Percentiles rank a stretch among this genome's conserved stretches.
Evolutionary conservation across 1,140 invertebrate genomes (phyloP).

Genomic region (Bombus consobrinus): DNA sequence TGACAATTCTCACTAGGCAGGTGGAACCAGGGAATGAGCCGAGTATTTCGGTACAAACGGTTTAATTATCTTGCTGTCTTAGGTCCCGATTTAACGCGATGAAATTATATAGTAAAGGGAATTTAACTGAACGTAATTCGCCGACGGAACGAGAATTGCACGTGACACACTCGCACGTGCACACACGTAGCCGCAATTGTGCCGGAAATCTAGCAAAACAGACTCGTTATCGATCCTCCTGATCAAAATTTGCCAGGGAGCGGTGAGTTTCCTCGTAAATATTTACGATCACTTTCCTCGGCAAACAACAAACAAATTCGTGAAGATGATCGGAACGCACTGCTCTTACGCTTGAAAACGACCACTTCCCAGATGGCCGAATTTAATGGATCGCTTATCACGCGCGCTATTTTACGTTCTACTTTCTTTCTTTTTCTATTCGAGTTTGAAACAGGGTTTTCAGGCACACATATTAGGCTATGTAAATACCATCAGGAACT

Average conservation of each 20-base stretch:
- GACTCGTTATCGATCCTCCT: background rate
- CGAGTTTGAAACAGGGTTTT: background rate
- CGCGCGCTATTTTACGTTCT: background rate
- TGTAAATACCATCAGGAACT: constrained; percentile 9
- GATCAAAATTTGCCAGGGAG: background rate
- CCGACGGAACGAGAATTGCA: constrained; percentile 16
- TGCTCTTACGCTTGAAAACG: background rate
- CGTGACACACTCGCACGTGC: background rate
- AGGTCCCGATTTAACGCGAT: constrained; percentile 39
- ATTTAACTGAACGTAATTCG: constrained; percentile 38
- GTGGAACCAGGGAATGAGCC: background rate
- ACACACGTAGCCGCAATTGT: background rate
- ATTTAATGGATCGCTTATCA: constrained; percentile 21
- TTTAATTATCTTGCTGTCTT: constrained; percentile 50
- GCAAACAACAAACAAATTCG: background rate
- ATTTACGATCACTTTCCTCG: background rate
- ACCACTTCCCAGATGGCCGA: background rate
- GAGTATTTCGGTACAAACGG: constrained; percentile 38
- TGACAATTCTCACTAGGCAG: constrained; percentile 10
- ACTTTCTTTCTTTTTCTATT: background rate
- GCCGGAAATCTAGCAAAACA: background rate
- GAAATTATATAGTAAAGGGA: constrained; percentile 40
- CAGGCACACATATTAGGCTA: background rate
- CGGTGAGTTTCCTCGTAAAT: background rate
- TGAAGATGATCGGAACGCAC: background rate